These are phyloP conservation scores for Bradypodion pumilum DNA, from an alignment of 2,797 vertebrate species.

Conservation along the genomic window DNA sequence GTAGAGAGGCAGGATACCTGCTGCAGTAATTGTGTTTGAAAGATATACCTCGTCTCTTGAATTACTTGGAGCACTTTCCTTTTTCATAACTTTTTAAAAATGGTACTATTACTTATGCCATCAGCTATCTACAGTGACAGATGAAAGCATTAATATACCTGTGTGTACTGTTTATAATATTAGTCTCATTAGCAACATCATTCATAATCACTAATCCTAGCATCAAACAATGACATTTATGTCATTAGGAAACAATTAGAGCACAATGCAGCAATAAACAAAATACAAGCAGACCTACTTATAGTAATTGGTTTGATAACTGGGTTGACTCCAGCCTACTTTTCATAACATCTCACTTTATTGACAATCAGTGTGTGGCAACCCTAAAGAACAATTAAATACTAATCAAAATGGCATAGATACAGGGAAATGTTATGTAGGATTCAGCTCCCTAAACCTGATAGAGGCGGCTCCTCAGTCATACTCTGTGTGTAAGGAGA, in stretches of 20 bases:
- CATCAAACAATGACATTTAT: constrained; percentile 35
- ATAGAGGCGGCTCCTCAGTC: background rate
- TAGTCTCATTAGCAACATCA: constrained; percentile 54
- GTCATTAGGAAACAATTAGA: constrained; percentile 34
- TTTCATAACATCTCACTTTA: constrained; percentile 26
- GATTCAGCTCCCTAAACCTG: background rate
- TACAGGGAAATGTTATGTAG: background rate
- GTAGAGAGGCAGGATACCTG: constrained; percentile 24
- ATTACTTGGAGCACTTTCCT: constrained; percentile 25
- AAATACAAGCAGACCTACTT: constrained; percentile 13
- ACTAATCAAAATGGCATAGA: background rate
- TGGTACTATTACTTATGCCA: constrained; percentile 41
- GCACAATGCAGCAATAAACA: constrained; percentile 23
- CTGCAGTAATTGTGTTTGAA: constrained; percentile 45
- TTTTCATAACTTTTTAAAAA: constrained; percentile 28
- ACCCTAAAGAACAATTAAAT: background rate
- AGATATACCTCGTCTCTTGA: constrained; percentile 29
- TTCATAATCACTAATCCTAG: constrained; percentile 50
- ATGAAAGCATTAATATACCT: constrained; percentile 41
- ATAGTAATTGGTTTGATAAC: constrained; percentile 28
- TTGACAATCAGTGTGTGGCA: background rate
- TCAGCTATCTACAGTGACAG: constrained; percentile 50
- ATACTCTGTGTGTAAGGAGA: background rate
- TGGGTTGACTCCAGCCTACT: background rate
- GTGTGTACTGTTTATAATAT: constrained; percentile 45